These are phyloP conservation scores for Tineola bisselliella DNA, from an alignment of 2,888 invertebrate genomes.

Conservation along the genomic window DNA sequence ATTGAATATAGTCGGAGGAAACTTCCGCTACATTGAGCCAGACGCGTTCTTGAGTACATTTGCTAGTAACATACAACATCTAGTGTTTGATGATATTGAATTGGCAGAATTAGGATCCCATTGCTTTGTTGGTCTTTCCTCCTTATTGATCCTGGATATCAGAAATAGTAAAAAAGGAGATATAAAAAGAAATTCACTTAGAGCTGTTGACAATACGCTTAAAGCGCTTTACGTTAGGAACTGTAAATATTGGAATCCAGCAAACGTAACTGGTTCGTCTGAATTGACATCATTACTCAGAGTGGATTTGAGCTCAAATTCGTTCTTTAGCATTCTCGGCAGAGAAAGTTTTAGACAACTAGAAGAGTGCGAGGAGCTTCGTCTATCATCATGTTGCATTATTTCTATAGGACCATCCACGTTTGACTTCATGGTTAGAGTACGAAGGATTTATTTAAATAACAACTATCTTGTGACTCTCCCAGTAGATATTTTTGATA, in stretches of 20 bases:
- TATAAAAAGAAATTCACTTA: conserved; percentile 41
- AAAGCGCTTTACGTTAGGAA: conserved; percentile 36
- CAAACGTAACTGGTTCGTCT: conserved; percentile 36
- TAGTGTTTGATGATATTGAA: conserved; percentile 37
- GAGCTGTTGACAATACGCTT: conserved; percentile 41
- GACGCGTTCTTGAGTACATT: conserved; percentile 43
- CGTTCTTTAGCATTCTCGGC: conserved; percentile 27
- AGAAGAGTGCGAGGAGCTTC: conserved; percentile 33
- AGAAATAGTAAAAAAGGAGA: conserved; percentile 31
- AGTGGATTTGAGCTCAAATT: conserved; percentile 41
- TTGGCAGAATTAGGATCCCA: conserved; percentile 34
- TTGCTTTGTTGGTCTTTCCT: conserved; percentile 43
- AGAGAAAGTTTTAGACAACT: conserved; percentile 31
- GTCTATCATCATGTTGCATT: conserved; percentile 48
- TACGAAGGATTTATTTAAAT: conserved; percentile 49
- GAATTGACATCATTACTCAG: conserved; percentile 31
- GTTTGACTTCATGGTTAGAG: conserved; percentile 36
- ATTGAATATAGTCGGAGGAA: conserved; percentile 39
- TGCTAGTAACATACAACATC: conserved; percentile 27
- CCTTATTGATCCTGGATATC: conserved; percentile 40
- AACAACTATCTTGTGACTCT: conserved; percentile 51
- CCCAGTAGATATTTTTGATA: conserved; percentile 37
- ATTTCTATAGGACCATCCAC: conserved; percentile 37
- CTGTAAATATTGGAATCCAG: conserved; percentile 38
- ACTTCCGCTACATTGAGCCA: conserved; percentile 38